Conservation (phyloP, 1,140 invertebrate species). For the Drosophila melanogaster region DNA sequence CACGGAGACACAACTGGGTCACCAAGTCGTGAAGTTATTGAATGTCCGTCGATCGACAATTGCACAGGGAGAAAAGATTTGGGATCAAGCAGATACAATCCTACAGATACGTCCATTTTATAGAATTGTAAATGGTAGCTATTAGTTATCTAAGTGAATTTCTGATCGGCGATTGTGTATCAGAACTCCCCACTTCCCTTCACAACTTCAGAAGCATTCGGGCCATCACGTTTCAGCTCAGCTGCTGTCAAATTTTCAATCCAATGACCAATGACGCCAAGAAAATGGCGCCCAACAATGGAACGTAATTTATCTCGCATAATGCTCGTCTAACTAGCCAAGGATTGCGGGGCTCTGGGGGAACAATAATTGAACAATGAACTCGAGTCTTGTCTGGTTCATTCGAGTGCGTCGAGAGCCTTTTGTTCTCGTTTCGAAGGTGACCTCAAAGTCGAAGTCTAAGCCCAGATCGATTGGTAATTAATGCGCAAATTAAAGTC, state of each 20-base stretch:
- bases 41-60: constrained; percentile 40
- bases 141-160: neutral
- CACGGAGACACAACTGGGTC: constrained; percentile 70
- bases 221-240: constrained; percentile 69
- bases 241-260: constrained; percentile 30
- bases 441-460: constrained; percentile 29
- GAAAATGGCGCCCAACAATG: constrained; percentile 52
- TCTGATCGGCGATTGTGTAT: constrained; percentile 25
- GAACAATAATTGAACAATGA: constrained; percentile 58
- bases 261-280: constrained; percentile 51
- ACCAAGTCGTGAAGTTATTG: constrained; percentile 36
- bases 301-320: constrained; percentile 71
- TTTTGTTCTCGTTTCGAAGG: constrained; percentile 31
- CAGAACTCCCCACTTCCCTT: constrained; percentile 18
- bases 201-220: constrained; percentile 40
- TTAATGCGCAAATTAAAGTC: constrained; percentile 38
- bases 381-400: constrained; percentile 3
- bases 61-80: constrained; percentile 25
- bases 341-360: constrained; percentile 50
- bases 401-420: constrained; percentile 33
- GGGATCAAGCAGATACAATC: too few species aligned
- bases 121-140: too few species aligned
- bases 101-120: too few species aligned
- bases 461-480: constrained; percentile 47
- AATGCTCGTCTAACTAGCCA: constrained; percentile 46